Base-by-base conservation (phyloP, 2,113 vertebrate genomes). In the Penelope pileata region DNA sequence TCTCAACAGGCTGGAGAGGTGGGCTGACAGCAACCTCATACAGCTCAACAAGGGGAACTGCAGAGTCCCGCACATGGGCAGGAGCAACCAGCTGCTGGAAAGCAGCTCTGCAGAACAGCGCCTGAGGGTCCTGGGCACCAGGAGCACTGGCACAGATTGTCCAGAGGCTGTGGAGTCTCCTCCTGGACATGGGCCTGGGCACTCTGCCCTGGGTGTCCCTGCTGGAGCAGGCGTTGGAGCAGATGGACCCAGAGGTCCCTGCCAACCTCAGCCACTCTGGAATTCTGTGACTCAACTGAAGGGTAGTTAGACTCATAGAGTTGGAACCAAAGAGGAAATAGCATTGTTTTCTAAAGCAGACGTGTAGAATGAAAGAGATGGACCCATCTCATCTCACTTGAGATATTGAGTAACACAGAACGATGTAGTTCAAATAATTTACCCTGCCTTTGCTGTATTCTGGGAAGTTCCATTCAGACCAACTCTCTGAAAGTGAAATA, bases 321-420 rank as follows among this genome's bases (percentile, higher is more conserved):
- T 68, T 19, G 32, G 16, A 8, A 34, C 62, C 66, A 40, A 43
- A n/a, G 38, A 74, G 43, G 32, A 60, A 80, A 23, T 7, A 17
- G 4, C 14, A 21, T 8, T 27, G 29, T 38, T 48, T 79, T 47
- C 18, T 27, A 43, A 85, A 79, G 32, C 23, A 85, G 56, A 32
- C 51, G 30, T 38, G 12, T 29, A 7, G 43, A 60, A 70, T 16
- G 10, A 75, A 83, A 58, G 16, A 32, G 36, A 23, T 1, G 48
- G 15, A 38, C 10, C 4, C 12, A 53, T 22, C 7, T 53, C 12
- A 63, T 22, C 5, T 53, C 8, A 1, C 58, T 40, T 0, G 0
- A 59, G 53, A 82, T 75, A 79, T 17, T 68, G 18, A 62, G 26
- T 77, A 81, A 84, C 36, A 59, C 6, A 6, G 34, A 78, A 64